Base-by-base conservation (phyloP, 1,140 invertebrate species). In the Helicoverpa armigera region DNA sequence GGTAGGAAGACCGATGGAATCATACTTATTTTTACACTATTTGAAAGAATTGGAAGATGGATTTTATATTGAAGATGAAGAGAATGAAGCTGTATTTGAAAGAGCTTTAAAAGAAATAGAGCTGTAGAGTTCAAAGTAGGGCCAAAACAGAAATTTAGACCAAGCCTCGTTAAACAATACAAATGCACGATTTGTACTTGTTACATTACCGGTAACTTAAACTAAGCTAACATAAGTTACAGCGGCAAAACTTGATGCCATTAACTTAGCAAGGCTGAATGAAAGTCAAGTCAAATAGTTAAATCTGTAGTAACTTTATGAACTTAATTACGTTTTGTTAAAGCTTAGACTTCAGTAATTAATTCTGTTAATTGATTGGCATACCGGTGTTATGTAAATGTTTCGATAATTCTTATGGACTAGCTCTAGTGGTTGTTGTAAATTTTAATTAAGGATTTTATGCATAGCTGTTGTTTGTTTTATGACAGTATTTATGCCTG, bases 201-300 rank as follows among this genome's bases (percentile, higher is more conserved):
- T n/a, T 48, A 18, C 43, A 69, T 50, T 69, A 69, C 63, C 35
- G 35, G 35, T 50, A 69, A 69, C 10, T 69, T 50, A 69, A 23
- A 50, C 43, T 1, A 69, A 69, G 16, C 35, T n/a, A 23, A 69
- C 43, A 18, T 69, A 69, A 69, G n/a, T 69, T 51, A 69, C 43
- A 69, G 13, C 13, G 50, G 50, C 65, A 69, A 18, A 11, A 35
- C 69, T 72, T 31, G 50, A 31, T 72, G 50, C 50, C n/a, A 51
- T 54, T 72, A 53, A 70, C 50, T 72, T 72, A n/a, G 69, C 69
- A 72, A 72, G 69, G 69, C 69, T 72, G 69, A 72, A 53, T 72
- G 50, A 72, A 72, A 72, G 69, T 72, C 69, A 31, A 72, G 14
- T 72, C 48, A 53, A 53, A 70, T 72, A 54, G 9, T 72, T 53